These are phyloP conservation scores for Sceloporus undulatus DNA, from an alignment of 2,113 vertebrate species.

Conservation along the genomic window DNA sequence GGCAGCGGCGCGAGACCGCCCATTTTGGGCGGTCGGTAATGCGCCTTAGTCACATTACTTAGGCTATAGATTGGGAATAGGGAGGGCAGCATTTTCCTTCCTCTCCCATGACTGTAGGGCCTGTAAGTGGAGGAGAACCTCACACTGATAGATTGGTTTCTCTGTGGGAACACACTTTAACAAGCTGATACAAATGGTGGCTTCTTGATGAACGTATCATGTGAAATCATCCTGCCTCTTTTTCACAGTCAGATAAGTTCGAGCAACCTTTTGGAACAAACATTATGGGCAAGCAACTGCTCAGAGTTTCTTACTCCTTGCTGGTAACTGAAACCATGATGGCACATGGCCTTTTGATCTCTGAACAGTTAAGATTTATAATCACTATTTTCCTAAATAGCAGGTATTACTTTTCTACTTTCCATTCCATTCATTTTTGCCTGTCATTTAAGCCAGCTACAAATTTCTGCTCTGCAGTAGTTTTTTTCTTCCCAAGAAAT, in stretches of 20 bases:
- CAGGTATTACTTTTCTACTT: constrained; percentile 56
- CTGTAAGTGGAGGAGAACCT: neutral
- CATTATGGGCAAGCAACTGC: constrained; percentile 39
- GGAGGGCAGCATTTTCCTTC: neutral
- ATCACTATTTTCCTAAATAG: constrained; percentile 59
- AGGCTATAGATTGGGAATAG: neutral
- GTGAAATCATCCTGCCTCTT: neutral
- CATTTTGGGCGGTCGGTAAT: too few relatives aligned
- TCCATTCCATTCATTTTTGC: constrained; percentile 48
- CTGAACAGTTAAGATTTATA: constrained; percentile 56
- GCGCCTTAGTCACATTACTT: too few relatives aligned
- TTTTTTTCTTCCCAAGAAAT: constrained; percentile 51
- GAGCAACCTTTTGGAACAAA: constrained; percentile 19
- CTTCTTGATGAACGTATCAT: neutral
- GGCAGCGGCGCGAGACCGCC: too few relatives aligned
- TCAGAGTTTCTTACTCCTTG: constrained; percentile 54
- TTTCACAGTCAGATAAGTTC: neutral
- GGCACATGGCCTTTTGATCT: constrained; percentile 50
- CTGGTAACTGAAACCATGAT: constrained; percentile 57
- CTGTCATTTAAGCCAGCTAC: constrained; percentile 46
- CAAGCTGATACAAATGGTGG: constrained; percentile 9
- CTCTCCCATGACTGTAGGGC: too few relatives aligned
- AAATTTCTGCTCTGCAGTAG: constrained; percentile 43
- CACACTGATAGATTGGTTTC: neutral
- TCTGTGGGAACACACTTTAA: neutral